phyloP scores from a whole-genome alignment of 2,797 vertebrate species.

The Acipenser transmontanus region DNA sequence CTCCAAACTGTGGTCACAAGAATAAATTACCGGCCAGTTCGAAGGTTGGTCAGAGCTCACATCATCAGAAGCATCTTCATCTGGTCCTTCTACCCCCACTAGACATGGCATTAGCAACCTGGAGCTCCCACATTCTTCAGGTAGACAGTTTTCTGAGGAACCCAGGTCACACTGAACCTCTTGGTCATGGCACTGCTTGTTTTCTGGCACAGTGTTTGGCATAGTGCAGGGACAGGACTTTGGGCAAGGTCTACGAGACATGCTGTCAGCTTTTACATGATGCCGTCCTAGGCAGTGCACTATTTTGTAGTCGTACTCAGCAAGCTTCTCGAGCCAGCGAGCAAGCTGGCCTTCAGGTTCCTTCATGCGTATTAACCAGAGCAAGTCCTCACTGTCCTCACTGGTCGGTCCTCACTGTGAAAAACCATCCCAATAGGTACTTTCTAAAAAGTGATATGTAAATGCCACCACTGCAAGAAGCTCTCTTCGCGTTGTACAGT shows the following conservation, averaged over 20 bases:
- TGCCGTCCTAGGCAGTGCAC: background rate
- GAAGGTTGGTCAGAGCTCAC: too few species aligned
- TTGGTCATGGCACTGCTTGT: background rate
- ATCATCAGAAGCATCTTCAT: too few species aligned
- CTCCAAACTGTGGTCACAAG: too few species aligned
- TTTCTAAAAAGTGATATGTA: background rate
- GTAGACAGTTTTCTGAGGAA: too few species aligned
- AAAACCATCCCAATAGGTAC: background rate
- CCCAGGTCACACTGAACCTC: background rate
- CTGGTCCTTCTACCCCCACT: too few species aligned
- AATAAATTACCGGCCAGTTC: too few species aligned
- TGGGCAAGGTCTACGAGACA: background rate
- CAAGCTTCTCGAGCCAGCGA: background rate
- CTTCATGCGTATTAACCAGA: background rate
- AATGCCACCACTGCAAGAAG: conserved; percentile 25
- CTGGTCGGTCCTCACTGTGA: background rate
- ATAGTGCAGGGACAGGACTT: background rate
- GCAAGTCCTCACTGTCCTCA: too few species aligned
- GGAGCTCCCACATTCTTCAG: too few species aligned
- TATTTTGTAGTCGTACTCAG: background rate
- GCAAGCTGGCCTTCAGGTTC: background rate
- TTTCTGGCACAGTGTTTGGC: background rate
- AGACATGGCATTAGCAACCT: too few species aligned
- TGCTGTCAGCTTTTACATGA: background rate
- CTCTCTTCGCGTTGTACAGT: conserved; percentile 21